Evolutionary conservation across 2,113 vertebrate species (phyloP).

Genomic region (Rhea americana): DNA sequence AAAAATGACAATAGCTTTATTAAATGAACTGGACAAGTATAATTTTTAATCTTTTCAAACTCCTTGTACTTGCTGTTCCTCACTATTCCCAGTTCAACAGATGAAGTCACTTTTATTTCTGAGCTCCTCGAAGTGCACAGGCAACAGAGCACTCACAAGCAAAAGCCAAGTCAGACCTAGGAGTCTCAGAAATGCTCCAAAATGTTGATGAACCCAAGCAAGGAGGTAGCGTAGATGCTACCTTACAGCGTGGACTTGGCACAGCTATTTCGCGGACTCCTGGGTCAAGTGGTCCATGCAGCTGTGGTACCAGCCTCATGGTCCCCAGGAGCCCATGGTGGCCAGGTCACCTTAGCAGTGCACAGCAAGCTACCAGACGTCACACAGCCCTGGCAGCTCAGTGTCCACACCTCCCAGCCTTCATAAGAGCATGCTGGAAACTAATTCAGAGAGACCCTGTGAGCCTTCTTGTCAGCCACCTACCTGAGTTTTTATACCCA

Average conservation of each 20-base stretch:
- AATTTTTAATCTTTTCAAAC: not conserved
- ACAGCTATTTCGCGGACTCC: accelerated
- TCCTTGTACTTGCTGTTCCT: not conserved
- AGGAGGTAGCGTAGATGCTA: not conserved
- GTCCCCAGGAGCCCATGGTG: accelerated
- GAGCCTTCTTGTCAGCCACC: not conserved
- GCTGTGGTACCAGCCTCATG: accelerated
- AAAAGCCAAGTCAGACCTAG: accelerated
- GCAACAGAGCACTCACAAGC: not conserved
- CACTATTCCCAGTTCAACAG: not conserved
- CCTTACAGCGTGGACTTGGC: not conserved
- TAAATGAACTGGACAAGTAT: not conserved
- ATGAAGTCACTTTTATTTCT: not conserved
- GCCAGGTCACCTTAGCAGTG: accelerated
- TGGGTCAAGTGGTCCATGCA: not conserved
- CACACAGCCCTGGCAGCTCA: accelerated
- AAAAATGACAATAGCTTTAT: not conserved
- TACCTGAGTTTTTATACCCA: not conserved
- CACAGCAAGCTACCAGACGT: accelerated
- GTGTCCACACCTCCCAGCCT: accelerated
- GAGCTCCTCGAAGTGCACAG: not conserved
- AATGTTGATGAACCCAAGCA: not conserved
- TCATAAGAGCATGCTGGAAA: accelerated
- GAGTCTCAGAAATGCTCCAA: not conserved
- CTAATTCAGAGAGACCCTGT: accelerated